Conservation (phyloP, 2,797 vertebrate genomes). For the Darevskia mixta region DNA sequence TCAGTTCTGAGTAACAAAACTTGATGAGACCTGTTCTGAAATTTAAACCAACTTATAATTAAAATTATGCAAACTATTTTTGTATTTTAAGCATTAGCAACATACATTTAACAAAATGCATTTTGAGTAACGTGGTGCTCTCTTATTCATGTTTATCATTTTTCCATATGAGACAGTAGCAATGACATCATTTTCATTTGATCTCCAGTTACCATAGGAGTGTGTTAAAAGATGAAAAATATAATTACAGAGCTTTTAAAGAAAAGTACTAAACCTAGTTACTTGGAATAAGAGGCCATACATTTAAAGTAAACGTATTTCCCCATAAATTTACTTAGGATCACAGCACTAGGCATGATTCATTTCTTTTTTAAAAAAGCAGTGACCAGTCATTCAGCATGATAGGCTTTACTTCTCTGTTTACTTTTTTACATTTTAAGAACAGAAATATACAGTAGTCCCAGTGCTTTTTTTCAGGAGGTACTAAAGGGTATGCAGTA, state of each 20-base stretch:
- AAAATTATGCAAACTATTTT: not conserved
- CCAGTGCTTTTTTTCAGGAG: no score
- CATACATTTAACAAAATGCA: not conserved
- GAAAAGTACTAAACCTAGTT: not conserved
- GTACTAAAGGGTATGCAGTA: no score
- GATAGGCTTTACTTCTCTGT: not conserved
- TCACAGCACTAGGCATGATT: no score
- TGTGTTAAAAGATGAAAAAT: conserved; percentile 9
- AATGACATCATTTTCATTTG: not conserved
- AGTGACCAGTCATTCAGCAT: not conserved
- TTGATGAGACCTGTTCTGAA: conserved; percentile 45
- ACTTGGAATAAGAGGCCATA: not conserved
- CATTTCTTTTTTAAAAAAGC: not conserved
- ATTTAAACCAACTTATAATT: conserved; percentile 51
- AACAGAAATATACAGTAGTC: not conserved
- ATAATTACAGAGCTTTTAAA: not conserved
- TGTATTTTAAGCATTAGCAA: not conserved
- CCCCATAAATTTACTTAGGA: not conserved
- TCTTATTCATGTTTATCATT: not conserved
- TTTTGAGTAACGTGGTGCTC: not conserved
- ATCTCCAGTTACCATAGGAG: not conserved
- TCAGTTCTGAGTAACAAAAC: not conserved
- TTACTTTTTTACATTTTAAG: not conserved
- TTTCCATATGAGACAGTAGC: not conserved
- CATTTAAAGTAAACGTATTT: not conserved